Evolutionary conservation across 1,140 invertebrate genomes (phyloP).

Genomic region (Drosophila grimshawi): DNA sequence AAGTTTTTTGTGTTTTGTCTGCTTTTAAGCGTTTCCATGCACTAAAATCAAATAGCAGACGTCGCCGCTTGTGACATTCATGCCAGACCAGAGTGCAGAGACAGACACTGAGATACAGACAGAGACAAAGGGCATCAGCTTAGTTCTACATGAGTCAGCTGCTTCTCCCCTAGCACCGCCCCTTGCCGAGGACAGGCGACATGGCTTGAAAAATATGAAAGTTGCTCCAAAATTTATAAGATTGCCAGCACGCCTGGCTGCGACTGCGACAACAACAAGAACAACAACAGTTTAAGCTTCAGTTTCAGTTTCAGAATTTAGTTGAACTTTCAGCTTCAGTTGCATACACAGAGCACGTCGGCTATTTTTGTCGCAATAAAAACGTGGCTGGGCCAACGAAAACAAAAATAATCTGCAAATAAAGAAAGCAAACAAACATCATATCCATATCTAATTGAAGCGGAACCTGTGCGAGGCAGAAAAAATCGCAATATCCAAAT

Average conservation of each 20-base stretch:
- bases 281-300: constrained; percentile 17
- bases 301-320: constrained; percentile 31
- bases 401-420: neutral
- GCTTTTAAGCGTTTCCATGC: constrained; percentile 26
- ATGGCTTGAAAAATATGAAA: constrained; percentile 71
- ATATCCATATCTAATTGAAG: constrained; percentile 77
- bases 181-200: constrained; percentile 18
- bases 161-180: neutral
- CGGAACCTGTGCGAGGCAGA: constrained; percentile 29
- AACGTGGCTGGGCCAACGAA: constrained; percentile 47
- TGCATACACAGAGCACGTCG: constrained; percentile 68
- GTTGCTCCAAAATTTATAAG: constrained; percentile 79
- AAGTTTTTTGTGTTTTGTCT: constrained; percentile 19
- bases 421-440: constrained; percentile 61
- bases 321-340: constrained; percentile 30
- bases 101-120: neutral
- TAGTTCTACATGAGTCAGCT: neutral
- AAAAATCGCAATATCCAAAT: constrained; percentile 30
- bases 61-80: constrained; percentile 42
- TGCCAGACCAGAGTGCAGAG: constrained; percentile 12
- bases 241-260: constrained; percentile 30
- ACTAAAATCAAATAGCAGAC: constrained; percentile 39
- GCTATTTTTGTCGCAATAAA: constrained; percentile 58
- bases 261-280: constrained; percentile 6
- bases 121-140: constrained; percentile 9